phyloP scores from a whole-genome alignment of 2,797 vertebrate species.

The Pseudochirops corinnae region DNA sequence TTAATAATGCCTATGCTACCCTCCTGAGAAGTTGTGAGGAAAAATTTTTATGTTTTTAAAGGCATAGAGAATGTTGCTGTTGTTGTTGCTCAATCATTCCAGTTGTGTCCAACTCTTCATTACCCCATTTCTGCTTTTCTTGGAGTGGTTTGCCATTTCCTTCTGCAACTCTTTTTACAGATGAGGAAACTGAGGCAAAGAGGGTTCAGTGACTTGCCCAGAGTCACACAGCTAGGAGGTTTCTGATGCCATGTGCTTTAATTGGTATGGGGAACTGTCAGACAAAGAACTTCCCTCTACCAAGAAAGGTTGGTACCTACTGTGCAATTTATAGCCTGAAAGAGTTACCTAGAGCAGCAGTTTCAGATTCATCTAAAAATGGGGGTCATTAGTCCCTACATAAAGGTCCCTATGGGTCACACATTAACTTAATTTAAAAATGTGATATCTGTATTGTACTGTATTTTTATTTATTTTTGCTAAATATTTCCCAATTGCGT shows the following conservation, averaged over 20 bases:
- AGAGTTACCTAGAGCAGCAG: neutral
- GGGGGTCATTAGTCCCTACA: neutral
- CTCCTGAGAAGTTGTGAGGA: neutral
- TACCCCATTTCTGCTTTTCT: neutral
- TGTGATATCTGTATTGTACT: neutral
- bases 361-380: neutral
- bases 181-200: neutral
- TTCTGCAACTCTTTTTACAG: neutral
- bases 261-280: neutral
- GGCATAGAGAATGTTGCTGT: neutral
- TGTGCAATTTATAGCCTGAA: neutral
- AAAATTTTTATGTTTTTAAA: neutral
- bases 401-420: neutral
- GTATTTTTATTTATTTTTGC: neutral
- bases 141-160: neutral
- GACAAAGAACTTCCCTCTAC: neutral
- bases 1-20: neutral
- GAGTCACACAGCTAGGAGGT: neutral
- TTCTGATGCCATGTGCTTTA: neutral
- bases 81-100: neutral
- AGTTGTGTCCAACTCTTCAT: neutral
- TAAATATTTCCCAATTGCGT: neutral
- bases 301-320: neutral
- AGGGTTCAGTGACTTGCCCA: neutral
- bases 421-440: neutral